phyloP scores from a whole-genome alignment of 2,113 vertebrate genomes.

The Lepus timidus region DNA sequence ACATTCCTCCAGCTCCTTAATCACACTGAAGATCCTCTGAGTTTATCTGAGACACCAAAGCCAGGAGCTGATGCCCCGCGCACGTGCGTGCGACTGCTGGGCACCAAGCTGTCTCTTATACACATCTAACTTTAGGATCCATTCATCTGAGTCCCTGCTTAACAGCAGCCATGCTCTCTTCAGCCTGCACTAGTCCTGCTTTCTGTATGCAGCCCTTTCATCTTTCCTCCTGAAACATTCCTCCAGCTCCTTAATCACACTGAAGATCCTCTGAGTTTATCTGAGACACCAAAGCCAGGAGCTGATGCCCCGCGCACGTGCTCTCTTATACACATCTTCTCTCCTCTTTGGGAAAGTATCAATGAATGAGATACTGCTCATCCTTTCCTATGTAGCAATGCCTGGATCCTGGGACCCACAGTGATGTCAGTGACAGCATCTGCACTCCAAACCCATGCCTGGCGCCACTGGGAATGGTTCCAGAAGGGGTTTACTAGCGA shows the following conservation, averaged over 20 bases:
- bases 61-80: neutral
- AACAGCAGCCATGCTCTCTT: neutral
- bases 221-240: slow-evolving; percentile 48
- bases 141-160: neutral
- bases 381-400: neutral
- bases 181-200: neutral
- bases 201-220: neutral
- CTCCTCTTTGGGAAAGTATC: neutral
- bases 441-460: neutral
- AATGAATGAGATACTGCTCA: neutral
- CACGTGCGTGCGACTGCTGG: no score
- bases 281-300: neutral
- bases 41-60: slow-evolving; percentile 8
- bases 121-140: neutral
- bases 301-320: neutral
- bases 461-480: neutral
- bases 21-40: neutral
- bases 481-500: neutral
- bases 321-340: no score
- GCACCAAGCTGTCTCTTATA: no score
- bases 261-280: slow-evolving; percentile 23
- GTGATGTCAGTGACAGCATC: neutral
- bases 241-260: neutral
- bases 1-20: neutral
- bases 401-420: neutral